phyloP scores from a whole-genome alignment of 2,113 vertebrate genomes.

The Anser cygnoides region DNA sequence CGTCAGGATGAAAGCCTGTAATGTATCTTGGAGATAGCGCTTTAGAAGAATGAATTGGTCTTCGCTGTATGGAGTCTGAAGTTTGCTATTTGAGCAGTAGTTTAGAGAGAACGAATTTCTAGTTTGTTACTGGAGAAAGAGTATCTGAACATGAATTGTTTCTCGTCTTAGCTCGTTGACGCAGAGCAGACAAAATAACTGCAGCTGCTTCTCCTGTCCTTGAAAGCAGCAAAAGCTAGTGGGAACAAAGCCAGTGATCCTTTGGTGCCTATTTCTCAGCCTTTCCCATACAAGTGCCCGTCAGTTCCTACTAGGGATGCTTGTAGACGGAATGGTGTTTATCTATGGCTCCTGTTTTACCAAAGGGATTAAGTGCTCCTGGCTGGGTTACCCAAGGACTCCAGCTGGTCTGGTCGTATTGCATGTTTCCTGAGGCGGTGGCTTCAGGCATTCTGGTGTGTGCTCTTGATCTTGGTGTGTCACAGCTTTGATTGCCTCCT shows the following conservation, averaged over 20 bases:
- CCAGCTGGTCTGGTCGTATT: not conserved
- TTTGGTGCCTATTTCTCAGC: not conserved
- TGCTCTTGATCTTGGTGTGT: not conserved
- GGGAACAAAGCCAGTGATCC: not conserved
- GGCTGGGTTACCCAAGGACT: not conserved
- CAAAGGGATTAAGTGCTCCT: not conserved
- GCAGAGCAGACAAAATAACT: not conserved
- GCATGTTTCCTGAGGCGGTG: not conserved
- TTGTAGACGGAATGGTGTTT: not conserved
- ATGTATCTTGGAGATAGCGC: constrained; percentile 15
- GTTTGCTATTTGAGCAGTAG: constrained; percentile 35
- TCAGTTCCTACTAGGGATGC: not conserved
- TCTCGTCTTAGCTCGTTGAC: not conserved
- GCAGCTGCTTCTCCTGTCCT: constrained; percentile 12
- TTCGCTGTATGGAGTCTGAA: constrained; percentile 20
- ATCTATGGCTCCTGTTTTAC: not conserved
- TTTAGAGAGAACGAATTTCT: constrained; percentile 36
- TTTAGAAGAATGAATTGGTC: constrained; percentile 26
- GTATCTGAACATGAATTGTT: not conserved
- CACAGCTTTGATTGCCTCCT: not conserved
- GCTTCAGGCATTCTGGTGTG: not conserved
- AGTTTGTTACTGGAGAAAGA: not conserved
- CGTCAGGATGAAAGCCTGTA: constrained; percentile 1
- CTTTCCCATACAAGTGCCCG: not conserved
- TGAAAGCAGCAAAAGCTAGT: not conserved